Percentiles rank a stretch among this genome's conserved stretches.
Conservation (phyloP, 1,140 invertebrate species). For the Bombus haemorrhoidalis region DNA sequence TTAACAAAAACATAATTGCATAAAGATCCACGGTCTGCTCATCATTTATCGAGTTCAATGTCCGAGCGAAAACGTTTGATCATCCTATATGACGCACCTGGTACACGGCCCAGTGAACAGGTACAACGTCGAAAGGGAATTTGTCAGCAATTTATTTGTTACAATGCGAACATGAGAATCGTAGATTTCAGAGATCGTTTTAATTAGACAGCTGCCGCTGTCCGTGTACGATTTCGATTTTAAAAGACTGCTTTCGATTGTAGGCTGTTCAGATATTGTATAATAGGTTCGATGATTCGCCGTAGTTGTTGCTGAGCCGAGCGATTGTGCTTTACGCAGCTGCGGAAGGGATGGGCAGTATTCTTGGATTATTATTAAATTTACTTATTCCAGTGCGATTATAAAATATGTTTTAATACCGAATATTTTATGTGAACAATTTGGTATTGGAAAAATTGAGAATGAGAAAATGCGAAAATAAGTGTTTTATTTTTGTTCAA, state of each 20-base stretch:
- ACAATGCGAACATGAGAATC: neutral
- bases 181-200: neutral
- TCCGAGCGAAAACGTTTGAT: too few species aligned
- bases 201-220: slow-evolving; percentile 20
- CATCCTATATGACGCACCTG: too few species aligned
- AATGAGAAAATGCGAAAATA: neutral
- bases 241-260: slow-evolving; percentile 77
- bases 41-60: too few species aligned
- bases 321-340: neutral
- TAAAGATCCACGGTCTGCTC: neutral
- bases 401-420: neutral
- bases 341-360: neutral
- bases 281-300: neutral
- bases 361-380: neutral
- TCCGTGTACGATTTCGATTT: slow-evolving; percentile 68
- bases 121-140: neutral
- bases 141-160: neutral
- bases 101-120: too few species aligned
- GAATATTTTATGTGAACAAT: neutral
- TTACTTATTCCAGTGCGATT: neutral
- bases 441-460: neutral
- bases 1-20: neutral
- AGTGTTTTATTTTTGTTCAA: neutral
- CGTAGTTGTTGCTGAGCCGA: neutral
- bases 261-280: slow-evolving; percentile 27